Evolutionary conservation across 37 sponge, comb jelly and placozoan genomes (phyloP).

Genomic region (Beroe ovata): DNA sequence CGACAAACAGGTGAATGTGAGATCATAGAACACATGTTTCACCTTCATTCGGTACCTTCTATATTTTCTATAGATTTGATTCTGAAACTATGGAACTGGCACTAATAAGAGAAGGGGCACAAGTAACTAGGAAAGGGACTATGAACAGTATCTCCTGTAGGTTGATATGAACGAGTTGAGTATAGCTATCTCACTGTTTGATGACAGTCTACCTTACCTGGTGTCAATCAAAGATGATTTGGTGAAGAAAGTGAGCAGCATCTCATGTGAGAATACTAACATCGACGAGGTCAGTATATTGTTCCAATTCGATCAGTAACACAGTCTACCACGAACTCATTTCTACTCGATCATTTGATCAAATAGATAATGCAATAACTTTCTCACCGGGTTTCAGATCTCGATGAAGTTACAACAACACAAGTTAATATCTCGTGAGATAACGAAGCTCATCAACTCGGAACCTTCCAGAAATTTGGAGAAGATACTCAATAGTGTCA

Average conservation of each 20-base stretch:
- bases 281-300: constrained; percentile 56
- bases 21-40: no score
- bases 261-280: not conserved
- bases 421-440: constrained; percentile 59
- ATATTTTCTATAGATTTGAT: no score
- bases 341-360: no score
- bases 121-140: no score
- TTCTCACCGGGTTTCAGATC: not conserved
- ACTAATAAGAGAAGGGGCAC: no score
- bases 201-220: constrained; percentile 25
- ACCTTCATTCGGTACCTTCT: no score
- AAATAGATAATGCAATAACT: not conserved
- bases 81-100: no score
- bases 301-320: no score
- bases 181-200: constrained; percentile 11
- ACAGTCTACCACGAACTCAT: no score
- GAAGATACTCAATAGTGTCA: constrained; percentile 9
- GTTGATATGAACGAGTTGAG: constrained; percentile 58
- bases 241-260: not conserved
- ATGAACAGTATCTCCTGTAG: not conserved
- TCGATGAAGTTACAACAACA: constrained; percentile 63
- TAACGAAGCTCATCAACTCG: constrained; percentile 61
- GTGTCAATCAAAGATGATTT: constrained; percentile 5
- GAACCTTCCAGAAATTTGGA: constrained; percentile 27
- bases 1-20: constrained; percentile 52